Evolutionary conservation across 2,888 invertebrate species (phyloP).

Genomic region (Hedya salicella): DNA sequence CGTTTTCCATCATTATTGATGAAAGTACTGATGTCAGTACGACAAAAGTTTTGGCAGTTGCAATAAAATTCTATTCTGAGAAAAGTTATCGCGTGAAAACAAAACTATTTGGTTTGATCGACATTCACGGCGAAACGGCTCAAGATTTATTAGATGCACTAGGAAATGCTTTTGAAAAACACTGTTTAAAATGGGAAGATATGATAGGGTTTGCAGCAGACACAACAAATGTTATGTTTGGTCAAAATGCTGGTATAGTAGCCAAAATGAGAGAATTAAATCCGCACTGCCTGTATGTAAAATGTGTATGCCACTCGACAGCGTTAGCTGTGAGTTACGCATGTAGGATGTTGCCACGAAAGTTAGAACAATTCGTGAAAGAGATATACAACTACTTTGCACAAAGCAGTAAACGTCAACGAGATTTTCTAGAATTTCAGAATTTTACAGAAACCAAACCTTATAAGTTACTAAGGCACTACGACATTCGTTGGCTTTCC

Average conservation of each 20-base stretch:
- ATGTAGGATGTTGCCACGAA: constrained; percentile 17
- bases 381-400: constrained; percentile 15
- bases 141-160: constrained; percentile 22
- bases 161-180: constrained; percentile 8
- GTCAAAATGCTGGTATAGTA: constrained; percentile 17
- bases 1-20: constrained; percentile 11
- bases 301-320: constrained; percentile 16
- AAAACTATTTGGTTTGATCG: constrained; percentile 15
- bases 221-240: constrained; percentile 21
- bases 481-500: constrained; percentile 19
- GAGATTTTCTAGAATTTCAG: constrained; percentile 17
- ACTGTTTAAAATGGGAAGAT: constrained; percentile 8
- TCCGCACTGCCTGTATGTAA: constrained; percentile 15
- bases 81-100: constrained; percentile 7
- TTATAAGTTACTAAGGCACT: constrained; percentile 16
- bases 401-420: constrained; percentile 9
- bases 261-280: constrained; percentile 23
- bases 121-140: constrained; percentile 22
- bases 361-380: constrained; percentile 16
- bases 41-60: constrained; percentile 18
- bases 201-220: constrained; percentile 23
- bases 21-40: constrained; percentile 11
- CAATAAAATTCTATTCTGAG: constrained; percentile 20
- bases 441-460: constrained; percentile 21
- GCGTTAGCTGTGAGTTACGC: constrained; percentile 12